Base-by-base conservation (phyloP, 2,888 invertebrate species). In the Drosophila borborema region DNA sequence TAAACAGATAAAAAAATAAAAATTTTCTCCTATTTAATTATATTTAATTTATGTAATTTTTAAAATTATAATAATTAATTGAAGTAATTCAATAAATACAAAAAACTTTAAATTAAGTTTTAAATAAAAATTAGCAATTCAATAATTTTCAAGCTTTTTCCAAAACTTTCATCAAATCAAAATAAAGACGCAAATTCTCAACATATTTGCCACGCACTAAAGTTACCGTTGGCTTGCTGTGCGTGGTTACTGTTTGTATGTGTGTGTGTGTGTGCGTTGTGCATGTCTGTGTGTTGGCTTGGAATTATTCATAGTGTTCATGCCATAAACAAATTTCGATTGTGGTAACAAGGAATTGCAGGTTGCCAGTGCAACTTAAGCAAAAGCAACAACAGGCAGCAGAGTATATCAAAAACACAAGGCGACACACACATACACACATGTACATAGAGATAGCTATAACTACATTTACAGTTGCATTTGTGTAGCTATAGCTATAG, bases 311-410 rank as follows among this genome's bases (percentile, higher is more conserved):
- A 74, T 64, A 74, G 58, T 66, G 74, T 55, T 62, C 60, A 51
- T 69, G 74, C 66, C 65, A 65, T 78, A 77, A 77, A 69, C 74
- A 78, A 77, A 77, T 66, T 74, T 78, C 64, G 60, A 55, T 65
- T 62, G 77, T 41, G 72, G 55, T 64, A 53, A 66, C 70, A 75
- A 51, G 77, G n/a, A 65, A 53, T 40, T 75, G 65, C 60, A 56
- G 46, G 14, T 70, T 61, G 61, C 45, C 38, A 20, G 36, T 46
- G 46, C 38, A 59, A 14, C 46, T 59, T 48, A 34, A 18, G 34
- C 40, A 36, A 18, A 43, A 16, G 23, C 56, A 58, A 18, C 23
- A 59, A 45, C 69, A 46, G 8, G 14, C 31, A 3, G 20, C 41
- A 67, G 49, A 67, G 31, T 68, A 68, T 68, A 68, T 68, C 68